These are phyloP conservation scores for Lordiphosa clarofinis DNA, from an alignment of 1,140 invertebrate genomes.

Conservation along the genomic window DNA sequence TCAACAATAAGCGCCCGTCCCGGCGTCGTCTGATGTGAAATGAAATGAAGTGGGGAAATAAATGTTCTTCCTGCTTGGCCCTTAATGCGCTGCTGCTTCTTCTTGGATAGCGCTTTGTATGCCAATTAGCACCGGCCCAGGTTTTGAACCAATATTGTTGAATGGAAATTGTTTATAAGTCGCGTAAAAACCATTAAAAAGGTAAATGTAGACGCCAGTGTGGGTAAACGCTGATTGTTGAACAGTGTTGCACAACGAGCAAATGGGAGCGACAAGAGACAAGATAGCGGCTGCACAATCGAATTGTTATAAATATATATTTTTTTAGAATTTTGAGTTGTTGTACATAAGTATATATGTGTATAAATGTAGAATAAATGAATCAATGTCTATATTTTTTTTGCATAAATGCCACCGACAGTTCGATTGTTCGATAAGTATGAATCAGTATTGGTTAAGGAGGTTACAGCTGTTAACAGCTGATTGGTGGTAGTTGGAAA, in stretches of 20 bases:
- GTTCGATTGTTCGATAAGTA: background rate
- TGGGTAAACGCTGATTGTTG: constrained; percentile 13
- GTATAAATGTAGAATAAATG: constrained; percentile 16
- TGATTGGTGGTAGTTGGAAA: background rate
- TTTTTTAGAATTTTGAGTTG: constrained; percentile 36
- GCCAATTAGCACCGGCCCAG: background rate
- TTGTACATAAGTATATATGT: constrained; percentile 33
- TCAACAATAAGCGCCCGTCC: no score
- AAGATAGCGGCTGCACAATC: constrained; percentile 26
- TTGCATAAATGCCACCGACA: background rate
- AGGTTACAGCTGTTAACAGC: no score
- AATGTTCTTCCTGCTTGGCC: constrained; percentile 4
- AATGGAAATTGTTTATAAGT: constrained; percentile 9
- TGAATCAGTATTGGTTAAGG: background rate
- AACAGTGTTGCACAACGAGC: constrained; percentile 38
- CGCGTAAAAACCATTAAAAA: constrained; percentile 53
- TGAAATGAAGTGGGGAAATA: no score
- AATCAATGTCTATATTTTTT: background rate
- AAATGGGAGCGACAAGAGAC: background rate
- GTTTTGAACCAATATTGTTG: constrained; percentile 7
- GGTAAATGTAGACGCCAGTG: constrained; percentile 21
- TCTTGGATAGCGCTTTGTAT: background rate
- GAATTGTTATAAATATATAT: background rate
- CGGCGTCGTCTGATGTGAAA: no score
- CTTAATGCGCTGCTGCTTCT: background rate